Percentiles rank a stretch among this genome's conserved stretches.
phyloP scores from a whole-genome alignment of 2,888 invertebrate genomes.

The Dryocosmus kuriphilus region DNA sequence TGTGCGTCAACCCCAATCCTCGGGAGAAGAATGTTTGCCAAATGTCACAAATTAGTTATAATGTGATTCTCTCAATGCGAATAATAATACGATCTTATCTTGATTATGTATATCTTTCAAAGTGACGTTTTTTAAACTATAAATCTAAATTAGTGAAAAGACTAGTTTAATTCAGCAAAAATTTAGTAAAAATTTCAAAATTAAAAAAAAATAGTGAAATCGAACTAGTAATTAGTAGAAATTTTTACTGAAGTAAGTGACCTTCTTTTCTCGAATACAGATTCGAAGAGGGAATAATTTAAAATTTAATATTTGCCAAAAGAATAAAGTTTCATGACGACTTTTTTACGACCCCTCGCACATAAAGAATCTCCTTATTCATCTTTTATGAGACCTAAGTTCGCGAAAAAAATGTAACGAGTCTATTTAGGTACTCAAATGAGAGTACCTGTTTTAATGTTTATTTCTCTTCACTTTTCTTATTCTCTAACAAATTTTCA shows the following conservation, averaged over 20 bases:
- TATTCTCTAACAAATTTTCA: not conserved
- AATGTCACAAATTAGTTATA: constrained; percentile 29
- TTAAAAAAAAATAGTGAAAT: too few relatives aligned
- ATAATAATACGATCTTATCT: constrained; percentile 21
- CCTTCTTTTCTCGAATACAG: too few relatives aligned
- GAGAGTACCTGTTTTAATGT: constrained; percentile 4
- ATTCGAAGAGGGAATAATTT: too few relatives aligned
- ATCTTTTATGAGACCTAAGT: constrained; percentile 53
- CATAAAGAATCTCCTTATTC: constrained; percentile 7
- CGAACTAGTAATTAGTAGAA: too few relatives aligned
- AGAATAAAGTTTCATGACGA: too few relatives aligned
- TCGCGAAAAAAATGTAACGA: constrained; percentile 66
- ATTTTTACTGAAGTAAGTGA: too few relatives aligned
- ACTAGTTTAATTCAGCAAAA: too few relatives aligned
- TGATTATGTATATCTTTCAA: not conserved
- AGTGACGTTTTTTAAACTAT: not conserved
- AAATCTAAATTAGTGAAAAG: not conserved
- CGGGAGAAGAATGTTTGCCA: constrained; percentile 25
- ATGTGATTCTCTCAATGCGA: constrained; percentile 21
- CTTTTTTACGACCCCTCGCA: constrained; percentile 6
- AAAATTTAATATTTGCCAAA: too few relatives aligned
- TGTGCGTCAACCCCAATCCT: constrained; percentile 35
- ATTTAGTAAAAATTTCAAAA: too few relatives aligned
- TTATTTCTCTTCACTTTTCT: not conserved
- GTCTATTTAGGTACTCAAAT: constrained; percentile 63